phyloP scores from a whole-genome alignment of 1,140 invertebrate species.

The Cydia splendana region DNA sequence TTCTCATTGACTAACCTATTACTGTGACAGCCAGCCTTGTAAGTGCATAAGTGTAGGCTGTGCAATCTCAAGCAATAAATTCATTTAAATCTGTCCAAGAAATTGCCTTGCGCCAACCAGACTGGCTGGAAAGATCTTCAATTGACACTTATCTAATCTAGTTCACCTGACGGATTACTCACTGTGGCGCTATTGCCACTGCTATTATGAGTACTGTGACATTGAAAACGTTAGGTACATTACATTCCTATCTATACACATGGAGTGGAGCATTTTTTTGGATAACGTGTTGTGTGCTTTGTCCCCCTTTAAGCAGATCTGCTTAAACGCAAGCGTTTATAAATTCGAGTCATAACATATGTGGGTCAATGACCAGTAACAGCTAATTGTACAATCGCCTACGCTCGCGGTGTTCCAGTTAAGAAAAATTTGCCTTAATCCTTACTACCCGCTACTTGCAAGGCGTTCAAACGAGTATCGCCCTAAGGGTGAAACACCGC shows the following conservation, averaged over 20 bases:
- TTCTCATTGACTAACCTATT: background rate
- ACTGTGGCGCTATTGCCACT: background rate
- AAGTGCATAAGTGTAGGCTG: background rate
- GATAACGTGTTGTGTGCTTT: too few species aligned
- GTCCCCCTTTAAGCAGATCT: too few species aligned
- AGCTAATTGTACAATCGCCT: too few species aligned
- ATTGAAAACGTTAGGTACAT: slow-evolving; percentile 17
- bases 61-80: slow-evolving; percentile 14
- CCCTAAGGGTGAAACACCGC: too few species aligned
- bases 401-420: too few species aligned
- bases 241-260: background rate
- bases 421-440: too few species aligned
- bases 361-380: too few species aligned
- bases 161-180: slow-evolving; percentile 25
- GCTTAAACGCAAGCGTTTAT: too few species aligned
- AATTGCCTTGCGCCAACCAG: slow-evolving; percentile 11
- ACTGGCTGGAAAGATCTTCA: slow-evolving; percentile 20
- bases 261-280: too few species aligned
- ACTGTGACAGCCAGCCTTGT: background rate
- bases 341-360: too few species aligned
- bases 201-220: background rate
- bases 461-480: too few species aligned
- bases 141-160: slow-evolving; percentile 30
- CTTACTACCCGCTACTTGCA: too few species aligned
- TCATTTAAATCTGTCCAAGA: slow-evolving; percentile 2